A percentile compares a stretch with the other conserved stretches of the same genome.
Evolutionary conservation across 1,140 invertebrate species (phyloP).

Genomic region (Acyrthosiphon pisum): DNA sequence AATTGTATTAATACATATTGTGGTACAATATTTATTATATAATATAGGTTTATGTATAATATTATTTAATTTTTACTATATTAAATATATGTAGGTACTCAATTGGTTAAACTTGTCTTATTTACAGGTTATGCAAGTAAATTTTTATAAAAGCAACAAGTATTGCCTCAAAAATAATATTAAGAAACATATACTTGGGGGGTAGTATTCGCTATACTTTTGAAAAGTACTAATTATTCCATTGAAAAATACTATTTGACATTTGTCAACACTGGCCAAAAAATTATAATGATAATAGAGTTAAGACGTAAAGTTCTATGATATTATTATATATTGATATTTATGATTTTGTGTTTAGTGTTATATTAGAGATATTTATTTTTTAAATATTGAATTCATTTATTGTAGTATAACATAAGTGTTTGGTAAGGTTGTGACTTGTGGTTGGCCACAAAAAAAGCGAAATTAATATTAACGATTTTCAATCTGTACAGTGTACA

Average conservation of each 20-base stretch:
- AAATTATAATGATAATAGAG: not conserved
- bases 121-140: not conserved
- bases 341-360: not conserved
- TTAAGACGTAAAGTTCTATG: too few species aligned
- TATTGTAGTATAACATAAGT: too few species aligned
- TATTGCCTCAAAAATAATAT: too few species aligned
- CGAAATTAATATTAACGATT: not conserved
- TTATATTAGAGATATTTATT: too few species aligned
- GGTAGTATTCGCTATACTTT: too few species aligned
- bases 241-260: not conserved
- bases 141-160: too few species aligned
- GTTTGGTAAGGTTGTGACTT: not conserved
- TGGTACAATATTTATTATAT: not conserved
- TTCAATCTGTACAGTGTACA: not conserved
- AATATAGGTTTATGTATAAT: not conserved
- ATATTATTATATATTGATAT: not conserved
- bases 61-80: not conserved
- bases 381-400: too few species aligned
- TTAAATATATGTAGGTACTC: not conserved
- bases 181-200: too few species aligned
- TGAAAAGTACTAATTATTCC: too few species aligned
- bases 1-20: not conserved
- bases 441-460: not conserved
- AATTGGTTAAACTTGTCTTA: not conserved
- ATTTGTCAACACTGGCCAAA: not conserved